Conservation (phyloP, 2,113 vertebrate species). For the Stomatorhinus ivindoensis region DNA sequence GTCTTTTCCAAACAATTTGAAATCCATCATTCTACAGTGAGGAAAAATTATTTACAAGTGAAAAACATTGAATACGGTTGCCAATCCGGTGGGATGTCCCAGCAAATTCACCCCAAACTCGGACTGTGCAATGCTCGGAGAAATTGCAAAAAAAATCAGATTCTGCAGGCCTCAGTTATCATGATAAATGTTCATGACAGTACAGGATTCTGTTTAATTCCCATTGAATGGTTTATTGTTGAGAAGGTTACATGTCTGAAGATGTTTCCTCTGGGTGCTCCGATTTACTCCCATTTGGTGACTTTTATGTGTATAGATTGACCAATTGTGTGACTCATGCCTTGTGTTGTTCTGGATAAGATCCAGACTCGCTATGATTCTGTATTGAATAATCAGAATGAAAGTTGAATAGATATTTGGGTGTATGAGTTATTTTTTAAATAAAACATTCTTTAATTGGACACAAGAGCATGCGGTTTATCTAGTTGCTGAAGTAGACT, state of each 20-base stretch:
- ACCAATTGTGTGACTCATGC: neutral
- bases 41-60: neutral
- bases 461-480: neutral
- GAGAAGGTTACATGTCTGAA: neutral
- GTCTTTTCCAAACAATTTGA: neutral
- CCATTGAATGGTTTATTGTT: neutral
- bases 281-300: neutral
- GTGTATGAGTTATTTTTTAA: neutral
- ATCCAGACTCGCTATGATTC: neutral
- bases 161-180: neutral
- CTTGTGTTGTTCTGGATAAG: neutral
- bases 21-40: neutral
- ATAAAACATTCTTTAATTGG: neutral
- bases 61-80: neutral
- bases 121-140: neutral
- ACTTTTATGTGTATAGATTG: neutral
- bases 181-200: neutral
- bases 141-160: neutral
- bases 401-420: neutral
- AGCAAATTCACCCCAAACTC: neutral
- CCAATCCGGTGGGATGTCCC: neutral
- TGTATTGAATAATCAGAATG: neutral
- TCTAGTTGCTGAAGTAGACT: neutral
- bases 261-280: neutral
- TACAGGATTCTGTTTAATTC: neutral